Evolutionary conservation across 1,140 invertebrate genomes (phyloP).

Genomic region (Pogonomyrmex barbatus): DNA sequence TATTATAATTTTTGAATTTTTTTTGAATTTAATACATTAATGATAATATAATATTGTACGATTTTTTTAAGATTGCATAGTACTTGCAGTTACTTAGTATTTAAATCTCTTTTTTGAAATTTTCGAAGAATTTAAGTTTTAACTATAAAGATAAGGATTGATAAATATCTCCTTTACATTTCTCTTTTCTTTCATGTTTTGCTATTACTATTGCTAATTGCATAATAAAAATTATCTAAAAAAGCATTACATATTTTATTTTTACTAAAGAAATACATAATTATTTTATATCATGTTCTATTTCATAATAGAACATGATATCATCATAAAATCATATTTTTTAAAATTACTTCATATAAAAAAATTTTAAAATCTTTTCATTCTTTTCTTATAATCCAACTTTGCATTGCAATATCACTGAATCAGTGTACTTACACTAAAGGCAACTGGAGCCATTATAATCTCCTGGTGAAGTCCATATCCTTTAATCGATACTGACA

Average conservation of each 20-base stretch:
- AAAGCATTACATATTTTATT: not conserved
- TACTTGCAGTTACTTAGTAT: too few relatives aligned
- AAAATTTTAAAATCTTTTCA: too few relatives aligned
- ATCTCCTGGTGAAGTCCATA: not conserved
- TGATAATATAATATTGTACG: too few relatives aligned
- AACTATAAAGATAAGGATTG: too few relatives aligned
- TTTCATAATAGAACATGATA: not conserved
- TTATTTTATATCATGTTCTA: not conserved
- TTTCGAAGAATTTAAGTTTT: too few relatives aligned
- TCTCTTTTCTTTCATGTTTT: not conserved
- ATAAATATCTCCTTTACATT: too few relatives aligned
- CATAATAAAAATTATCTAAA: not conserved
- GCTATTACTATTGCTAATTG: not conserved
- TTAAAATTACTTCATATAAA: too few relatives aligned
- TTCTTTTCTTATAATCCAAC: not conserved
- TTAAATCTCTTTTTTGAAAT: too few relatives aligned
- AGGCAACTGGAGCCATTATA: not conserved
- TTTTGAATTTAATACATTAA: too few relatives aligned
- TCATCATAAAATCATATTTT: not conserved
- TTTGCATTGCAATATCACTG: not conserved
- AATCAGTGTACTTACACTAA: constrained; percentile 61
- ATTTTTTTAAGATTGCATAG: too few relatives aligned
- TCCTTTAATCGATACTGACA: not conserved
- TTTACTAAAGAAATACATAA: not conserved
- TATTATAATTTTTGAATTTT: too few relatives aligned